Conservation (phyloP, 2,113 vertebrate genomes). For the Typhlomys cinereus region DNA sequence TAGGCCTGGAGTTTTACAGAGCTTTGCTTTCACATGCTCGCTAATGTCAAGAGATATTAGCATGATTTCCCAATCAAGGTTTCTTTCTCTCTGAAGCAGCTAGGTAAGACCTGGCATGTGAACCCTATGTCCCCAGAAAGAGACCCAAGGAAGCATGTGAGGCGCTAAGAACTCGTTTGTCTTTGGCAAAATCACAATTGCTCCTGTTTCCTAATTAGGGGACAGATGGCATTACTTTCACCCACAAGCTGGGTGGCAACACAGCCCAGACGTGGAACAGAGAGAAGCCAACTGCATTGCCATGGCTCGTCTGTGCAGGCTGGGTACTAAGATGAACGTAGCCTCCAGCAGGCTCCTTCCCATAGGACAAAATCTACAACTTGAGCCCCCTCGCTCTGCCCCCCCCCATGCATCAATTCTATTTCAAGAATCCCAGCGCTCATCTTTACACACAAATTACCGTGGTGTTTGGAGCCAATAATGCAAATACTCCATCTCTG, state of each 20-base stretch:
- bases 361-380: background rate
- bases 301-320: background rate
- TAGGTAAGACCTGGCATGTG: conserved; percentile 47
- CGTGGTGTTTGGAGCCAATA: conserved; percentile 51
- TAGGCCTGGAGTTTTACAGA: background rate
- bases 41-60: background rate
- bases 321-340: background rate
- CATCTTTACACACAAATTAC: conserved; percentile 24
- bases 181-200: conserved; percentile 58
- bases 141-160: conserved; percentile 10
- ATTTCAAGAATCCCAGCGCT: background rate
- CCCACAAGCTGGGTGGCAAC: conserved; percentile 29
- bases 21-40: conserved; percentile 10
- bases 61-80: conserved; percentile 12
- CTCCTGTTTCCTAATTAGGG: conserved; percentile 62
- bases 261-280: conserved; percentile 28
- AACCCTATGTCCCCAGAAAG: conserved; percentile 47
- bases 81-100: conserved; percentile 12
- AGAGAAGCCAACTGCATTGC: background rate
- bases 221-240: conserved; percentile 69
- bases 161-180: conserved; percentile 57
- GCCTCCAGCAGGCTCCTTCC: background rate
- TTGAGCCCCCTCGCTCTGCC: background rate
- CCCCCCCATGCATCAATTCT: conserved; percentile 20
- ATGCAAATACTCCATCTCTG: conserved; percentile 24